Evolutionary conservation across 2,888 invertebrate species (phyloP).

Genomic region (Athalia rosae): DNA sequence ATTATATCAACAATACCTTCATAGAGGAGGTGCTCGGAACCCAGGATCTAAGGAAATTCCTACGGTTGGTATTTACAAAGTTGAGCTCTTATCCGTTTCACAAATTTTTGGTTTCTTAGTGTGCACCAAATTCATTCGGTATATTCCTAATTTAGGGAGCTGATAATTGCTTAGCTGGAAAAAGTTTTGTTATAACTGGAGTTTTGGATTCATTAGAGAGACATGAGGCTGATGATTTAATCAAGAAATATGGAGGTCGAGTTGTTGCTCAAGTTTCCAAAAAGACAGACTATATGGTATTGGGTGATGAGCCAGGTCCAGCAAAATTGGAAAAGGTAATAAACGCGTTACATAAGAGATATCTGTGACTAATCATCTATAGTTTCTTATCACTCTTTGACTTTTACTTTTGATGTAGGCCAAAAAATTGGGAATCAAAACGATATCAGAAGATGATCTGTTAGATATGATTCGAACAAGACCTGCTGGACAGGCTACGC

Average conservation of each 20-base stretch:
- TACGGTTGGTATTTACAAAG: slow-evolving; percentile 75
- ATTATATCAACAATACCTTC: slow-evolving; percentile 85
- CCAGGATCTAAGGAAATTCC: slow-evolving; percentile 90
- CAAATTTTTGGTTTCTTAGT: not conserved
- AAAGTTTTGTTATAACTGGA: slow-evolving; percentile 88
- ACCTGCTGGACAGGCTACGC: slow-evolving; percentile 72
- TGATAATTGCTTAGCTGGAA: slow-evolving; percentile 82
- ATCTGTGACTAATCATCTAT: slow-evolving; percentile 17
- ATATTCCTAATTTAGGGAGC: slow-evolving; percentile 76
- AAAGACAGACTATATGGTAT: slow-evolving; percentile 88
- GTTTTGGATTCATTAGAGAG: slow-evolving; percentile 91
- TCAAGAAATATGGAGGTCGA: slow-evolving; percentile 88
- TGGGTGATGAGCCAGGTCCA: slow-evolving; percentile 91
- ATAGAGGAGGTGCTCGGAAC: slow-evolving; percentile 86
- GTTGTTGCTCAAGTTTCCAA: slow-evolving; percentile 84
- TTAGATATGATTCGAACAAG: slow-evolving; percentile 83
- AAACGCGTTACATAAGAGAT: slow-evolving; percentile 30
- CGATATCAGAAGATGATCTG: slow-evolving; percentile 88
- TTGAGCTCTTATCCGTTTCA: no score
- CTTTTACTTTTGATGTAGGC: slow-evolving; percentile 71
- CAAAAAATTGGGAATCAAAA: slow-evolving; percentile 81
- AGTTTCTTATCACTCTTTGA: not conserved
- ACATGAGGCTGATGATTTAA: slow-evolving; percentile 84
- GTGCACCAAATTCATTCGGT: slow-evolving; percentile 13
- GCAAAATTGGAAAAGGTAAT: slow-evolving; percentile 83